Evolutionary conservation across 1,140 invertebrate genomes (phyloP).

Genomic region (Theocolax elegans): DNA sequence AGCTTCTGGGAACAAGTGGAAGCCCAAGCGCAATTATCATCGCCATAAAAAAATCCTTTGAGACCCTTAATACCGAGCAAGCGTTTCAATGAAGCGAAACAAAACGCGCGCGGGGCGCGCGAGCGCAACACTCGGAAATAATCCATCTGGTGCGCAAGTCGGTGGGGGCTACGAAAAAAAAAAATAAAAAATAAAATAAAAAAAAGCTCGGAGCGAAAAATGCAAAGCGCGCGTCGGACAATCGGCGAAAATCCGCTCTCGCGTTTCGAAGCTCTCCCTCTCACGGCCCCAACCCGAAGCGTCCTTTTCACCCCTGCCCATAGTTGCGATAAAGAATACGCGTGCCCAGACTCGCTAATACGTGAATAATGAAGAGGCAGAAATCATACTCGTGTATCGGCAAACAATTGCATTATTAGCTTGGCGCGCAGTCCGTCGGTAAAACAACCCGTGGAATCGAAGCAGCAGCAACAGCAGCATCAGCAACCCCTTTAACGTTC

Average conservation of each 20-base stretch:
- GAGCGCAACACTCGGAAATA: no score
- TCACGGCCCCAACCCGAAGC: no score
- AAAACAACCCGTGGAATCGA: background rate
- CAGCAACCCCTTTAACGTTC: no score
- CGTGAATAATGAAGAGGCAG: conserved; percentile 21
- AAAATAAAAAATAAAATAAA: no score
- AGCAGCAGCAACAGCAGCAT: no score
- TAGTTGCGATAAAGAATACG: background rate
- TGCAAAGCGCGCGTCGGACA: background rate
- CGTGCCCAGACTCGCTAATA: conserved; percentile 8
- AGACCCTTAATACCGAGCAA: background rate
- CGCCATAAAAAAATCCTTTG: background rate
- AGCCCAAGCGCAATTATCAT: background rate
- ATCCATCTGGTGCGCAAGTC: no score
- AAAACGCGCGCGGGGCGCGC: no score
- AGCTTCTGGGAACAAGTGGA: no score
- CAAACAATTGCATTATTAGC: conserved; percentile 28
- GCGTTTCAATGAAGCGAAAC: background rate
- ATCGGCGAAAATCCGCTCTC: background rate
- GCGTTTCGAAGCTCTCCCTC: no score
- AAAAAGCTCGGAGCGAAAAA: no score
- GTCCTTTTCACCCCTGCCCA: background rate
- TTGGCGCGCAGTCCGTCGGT: background rate
- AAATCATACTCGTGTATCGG: background rate
- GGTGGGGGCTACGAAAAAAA: no score